These are phyloP conservation scores for Diadophis punctatus DNA, from an alignment of 2,113 vertebrate species.

Conservation along the genomic window DNA sequence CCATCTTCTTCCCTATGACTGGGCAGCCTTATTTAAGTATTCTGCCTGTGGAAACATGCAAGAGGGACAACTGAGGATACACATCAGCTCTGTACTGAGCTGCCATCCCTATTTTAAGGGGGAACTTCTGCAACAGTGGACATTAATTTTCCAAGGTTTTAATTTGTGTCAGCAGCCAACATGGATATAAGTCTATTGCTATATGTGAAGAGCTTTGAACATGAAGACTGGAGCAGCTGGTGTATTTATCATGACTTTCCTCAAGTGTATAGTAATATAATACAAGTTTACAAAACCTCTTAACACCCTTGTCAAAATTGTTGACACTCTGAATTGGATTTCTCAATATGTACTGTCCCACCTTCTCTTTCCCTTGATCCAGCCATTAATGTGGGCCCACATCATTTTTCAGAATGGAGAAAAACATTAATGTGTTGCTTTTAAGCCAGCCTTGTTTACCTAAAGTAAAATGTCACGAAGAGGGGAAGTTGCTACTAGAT, in stretches of 20 bases:
- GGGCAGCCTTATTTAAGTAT: not conserved
- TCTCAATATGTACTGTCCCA: not conserved
- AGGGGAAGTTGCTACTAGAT: not conserved
- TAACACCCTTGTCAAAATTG: not conserved
- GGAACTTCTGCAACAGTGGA: not conserved
- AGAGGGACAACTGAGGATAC: not conserved
- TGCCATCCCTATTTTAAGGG: not conserved
- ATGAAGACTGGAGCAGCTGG: not conserved
- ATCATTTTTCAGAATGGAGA: not conserved
- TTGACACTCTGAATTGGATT: not conserved
- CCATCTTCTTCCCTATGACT: not conserved
- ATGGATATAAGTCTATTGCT: not conserved
- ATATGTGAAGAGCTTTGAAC: not conserved
- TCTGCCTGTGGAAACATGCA: not conserved
- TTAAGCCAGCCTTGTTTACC: not conserved
- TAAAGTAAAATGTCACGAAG: not conserved
- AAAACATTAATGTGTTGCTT: not conserved
- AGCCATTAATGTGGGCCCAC: not conserved
- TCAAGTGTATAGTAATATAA: not conserved
- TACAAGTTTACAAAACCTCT: not conserved
- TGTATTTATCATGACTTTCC: not conserved
- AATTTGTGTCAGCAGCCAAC: not conserved
- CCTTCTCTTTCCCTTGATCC: not conserved
- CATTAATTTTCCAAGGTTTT: not conserved
- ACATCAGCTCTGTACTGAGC: no score